Evolutionary conservation across 2,113 vertebrate species (phyloP).

Genomic region (Gnathonemus echidnorhynchus): DNA sequence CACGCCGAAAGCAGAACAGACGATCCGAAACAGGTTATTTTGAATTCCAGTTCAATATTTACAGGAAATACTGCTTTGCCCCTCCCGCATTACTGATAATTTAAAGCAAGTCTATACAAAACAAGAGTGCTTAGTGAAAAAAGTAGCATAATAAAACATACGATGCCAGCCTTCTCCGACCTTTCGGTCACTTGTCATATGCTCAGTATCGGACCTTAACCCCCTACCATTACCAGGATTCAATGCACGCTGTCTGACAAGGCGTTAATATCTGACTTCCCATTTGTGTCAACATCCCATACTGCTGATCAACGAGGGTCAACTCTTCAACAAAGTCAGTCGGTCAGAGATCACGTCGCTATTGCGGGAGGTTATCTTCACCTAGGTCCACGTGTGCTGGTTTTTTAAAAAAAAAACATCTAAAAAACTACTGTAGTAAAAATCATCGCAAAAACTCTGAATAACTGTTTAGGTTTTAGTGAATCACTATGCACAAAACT

Average conservation of each 20-base stretch:
- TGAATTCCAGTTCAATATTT: neutral
- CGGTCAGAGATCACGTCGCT: neutral
- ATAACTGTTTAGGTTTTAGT: neutral
- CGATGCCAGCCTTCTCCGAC: neutral
- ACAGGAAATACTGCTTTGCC: neutral
- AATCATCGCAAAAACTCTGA: neutral
- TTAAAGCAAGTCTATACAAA: neutral
- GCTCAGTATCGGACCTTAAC: neutral
- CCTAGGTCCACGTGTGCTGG: neutral
- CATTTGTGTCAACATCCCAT: neutral
- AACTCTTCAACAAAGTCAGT: neutral
- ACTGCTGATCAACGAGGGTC: neutral
- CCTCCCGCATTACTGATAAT: neutral
- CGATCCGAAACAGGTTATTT: neutral
- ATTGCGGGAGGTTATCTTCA: neutral
- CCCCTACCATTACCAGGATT: neutral
- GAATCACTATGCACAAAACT: neutral
- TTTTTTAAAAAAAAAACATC: neutral
- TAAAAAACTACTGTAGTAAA: neutral
- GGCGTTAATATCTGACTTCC: neutral
- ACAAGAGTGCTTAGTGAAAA: neutral
- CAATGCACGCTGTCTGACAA: neutral
- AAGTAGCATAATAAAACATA: neutral
- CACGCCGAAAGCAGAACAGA: neutral
- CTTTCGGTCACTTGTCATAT: neutral